Conservation (phyloP, 23 tunicate genomes). For the Diplosoma virens region DNA sequence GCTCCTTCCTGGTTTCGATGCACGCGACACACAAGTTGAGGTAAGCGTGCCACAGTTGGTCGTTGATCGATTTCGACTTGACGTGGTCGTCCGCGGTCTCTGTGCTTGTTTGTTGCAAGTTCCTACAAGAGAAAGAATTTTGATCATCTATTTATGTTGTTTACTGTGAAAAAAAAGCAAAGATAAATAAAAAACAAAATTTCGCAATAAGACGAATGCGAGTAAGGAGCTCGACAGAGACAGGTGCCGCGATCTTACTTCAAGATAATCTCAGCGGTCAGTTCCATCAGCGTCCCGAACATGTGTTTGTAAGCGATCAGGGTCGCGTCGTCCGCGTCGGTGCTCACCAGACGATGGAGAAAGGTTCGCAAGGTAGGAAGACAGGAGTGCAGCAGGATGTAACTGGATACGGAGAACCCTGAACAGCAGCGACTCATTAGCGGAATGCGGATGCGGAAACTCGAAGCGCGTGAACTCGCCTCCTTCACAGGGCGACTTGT, state of each 20-base stretch:
- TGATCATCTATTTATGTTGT: too few relatives aligned
- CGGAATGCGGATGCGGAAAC: not conserved
- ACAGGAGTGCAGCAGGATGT: conserved; percentile 50
- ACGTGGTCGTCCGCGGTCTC: not conserved
- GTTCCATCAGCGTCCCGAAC: conserved; percentile 53
- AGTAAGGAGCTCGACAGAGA: not conserved
- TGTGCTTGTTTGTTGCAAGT: not conserved
- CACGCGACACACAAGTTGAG: conserved; percentile 28
- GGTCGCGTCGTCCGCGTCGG: not conserved
- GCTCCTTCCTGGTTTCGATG: conserved; percentile 42
- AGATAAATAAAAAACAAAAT: too few relatives aligned
- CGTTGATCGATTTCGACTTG: not conserved
- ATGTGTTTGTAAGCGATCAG: conserved; percentile 38
- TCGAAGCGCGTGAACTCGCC: not conserved
- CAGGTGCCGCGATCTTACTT: conserved; percentile 17
- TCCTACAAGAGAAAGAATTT: not conserved
- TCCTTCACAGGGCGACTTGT: not conserved
- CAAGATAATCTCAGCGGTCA: conserved; percentile 20
- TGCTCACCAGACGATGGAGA: not conserved
- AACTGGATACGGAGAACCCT: conserved; percentile 25
- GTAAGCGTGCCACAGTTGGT: conserved; percentile 24
- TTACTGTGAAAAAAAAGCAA: too few relatives aligned
- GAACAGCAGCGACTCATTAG: not conserved
- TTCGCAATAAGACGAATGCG: too few relatives aligned
- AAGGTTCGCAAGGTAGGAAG: conserved; percentile 27